A percentile compares a stretch with the other conserved stretches of the same genome.
Conservation (phyloP, 30 jellyfish, hydroid and myxozoan genomes). For the Aurelia sp. region DNA sequence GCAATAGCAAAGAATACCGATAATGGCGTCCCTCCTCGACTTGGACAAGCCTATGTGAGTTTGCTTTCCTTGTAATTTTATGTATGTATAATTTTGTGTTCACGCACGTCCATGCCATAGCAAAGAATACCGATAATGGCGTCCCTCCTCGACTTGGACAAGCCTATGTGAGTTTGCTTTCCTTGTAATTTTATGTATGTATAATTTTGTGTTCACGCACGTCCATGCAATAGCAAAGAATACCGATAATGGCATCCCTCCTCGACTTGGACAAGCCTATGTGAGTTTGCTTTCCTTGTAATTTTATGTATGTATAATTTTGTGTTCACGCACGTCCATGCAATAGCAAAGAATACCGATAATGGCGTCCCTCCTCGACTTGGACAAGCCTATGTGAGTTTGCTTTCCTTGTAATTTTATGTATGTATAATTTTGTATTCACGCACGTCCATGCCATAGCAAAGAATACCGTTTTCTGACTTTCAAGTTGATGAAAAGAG, state of each 20-base stretch:
- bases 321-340: too few relatives aligned
- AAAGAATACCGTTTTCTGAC: too few relatives aligned
- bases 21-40: conserved; percentile 84
- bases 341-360: too few relatives aligned
- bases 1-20: too few relatives aligned
- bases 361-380: conserved; percentile 85
- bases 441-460: too few relatives aligned
- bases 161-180: conserved; percentile 52
- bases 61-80: neutral
- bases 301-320: neutral
- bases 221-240: too few relatives aligned
- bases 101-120: too few relatives aligned
- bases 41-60: conserved; percentile 80
- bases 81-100: neutral
- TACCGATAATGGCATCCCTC: conserved; percentile 90
- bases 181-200: neutral
- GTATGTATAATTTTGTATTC: neutral
- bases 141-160: conserved; percentile 86
- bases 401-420: neutral
- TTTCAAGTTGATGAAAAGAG: too few relatives aligned
- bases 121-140: too few relatives aligned
- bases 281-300: conserved; percentile 20
- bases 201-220: too few relatives aligned
- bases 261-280: conserved; percentile 82
- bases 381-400: conserved; percentile 78